Base-by-base conservation (phyloP, 53 echinoderm and acorn worm genomes). In the Astropecten irregularis region DNA sequence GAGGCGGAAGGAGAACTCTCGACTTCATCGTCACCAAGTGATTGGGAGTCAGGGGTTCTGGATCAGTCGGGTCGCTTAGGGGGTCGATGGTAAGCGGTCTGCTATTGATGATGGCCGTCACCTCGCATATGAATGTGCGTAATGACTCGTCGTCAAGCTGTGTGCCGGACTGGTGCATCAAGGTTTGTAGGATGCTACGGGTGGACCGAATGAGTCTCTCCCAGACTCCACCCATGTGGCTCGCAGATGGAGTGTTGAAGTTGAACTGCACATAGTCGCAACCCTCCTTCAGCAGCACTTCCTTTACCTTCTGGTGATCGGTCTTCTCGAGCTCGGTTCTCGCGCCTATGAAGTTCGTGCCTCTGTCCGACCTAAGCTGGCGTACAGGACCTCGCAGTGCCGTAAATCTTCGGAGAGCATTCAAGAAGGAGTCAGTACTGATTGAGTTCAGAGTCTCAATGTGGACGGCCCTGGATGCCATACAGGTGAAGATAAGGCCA, bases 401-500 rank as follows among this genome's bases (percentile, higher is more conserved):
- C 19, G 86, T 31, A 65, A 95, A 89, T 0, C 95, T 79, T 9
- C 91, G 79, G 1, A 91, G 56, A 1, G 71, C 91, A 87, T 91
- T 91, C 0, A 95, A 49, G 73, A 94, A 91, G n/a, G 86, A 60
- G 40, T 94, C 89, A 26, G 91, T 91, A 4, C 22, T 71, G 8
- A 94, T 31, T 0, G 89, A 86, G 39, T 65, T 46, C 28, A 73
- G 4, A 40, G 62, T 64, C 73, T 93, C 87, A 2, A 94, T 68
- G 44, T 94, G 94, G 2, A 94, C 81, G 21, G 94, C 94, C 38
- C 88, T 85, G 23, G 85, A 88, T 37, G 90, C 31, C 85, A 93
- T 53, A 39, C 93, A 93, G 0, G 88, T 84, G 54, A 94, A 94
- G 2, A 94, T 13, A 0, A 88, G 62, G 3, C 93, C 88, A 37